phyloP scores from a whole-genome alignment of 64 coral and sea anemone species.

The Acropora yongei region DNA sequence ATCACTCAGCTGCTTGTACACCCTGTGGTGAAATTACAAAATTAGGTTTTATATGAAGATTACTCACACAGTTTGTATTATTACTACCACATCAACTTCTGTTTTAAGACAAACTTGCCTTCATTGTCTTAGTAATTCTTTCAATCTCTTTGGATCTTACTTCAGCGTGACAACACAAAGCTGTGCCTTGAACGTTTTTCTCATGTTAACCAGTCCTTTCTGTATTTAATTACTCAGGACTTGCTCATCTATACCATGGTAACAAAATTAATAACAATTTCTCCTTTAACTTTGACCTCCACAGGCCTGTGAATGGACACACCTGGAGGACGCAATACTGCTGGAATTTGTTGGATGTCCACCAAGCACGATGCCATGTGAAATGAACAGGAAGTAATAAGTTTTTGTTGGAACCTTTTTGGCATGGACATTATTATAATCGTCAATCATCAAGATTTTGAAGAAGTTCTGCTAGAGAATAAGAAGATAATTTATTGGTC shows the following conservation, averaged over 20 bases:
- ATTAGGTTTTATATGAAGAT: no score
- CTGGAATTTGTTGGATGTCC: not conserved
- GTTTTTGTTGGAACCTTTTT: constrained; percentile 19
- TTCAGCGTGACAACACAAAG: no score
- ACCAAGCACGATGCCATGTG: constrained; percentile 51
- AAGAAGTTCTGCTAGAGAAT: constrained; percentile 26
- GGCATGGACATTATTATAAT: constrained; percentile 52
- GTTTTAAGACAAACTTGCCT: not conserved
- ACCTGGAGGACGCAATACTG: not conserved
- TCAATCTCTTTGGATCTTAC: not conserved
- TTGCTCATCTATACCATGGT: constrained; percentile 1
- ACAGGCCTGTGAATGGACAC: not conserved
- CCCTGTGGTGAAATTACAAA: not conserved
- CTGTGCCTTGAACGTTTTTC: no score
- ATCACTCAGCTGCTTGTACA: constrained; percentile 7
- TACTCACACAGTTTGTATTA: no score
- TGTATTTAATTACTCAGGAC: not conserved
- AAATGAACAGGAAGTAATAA: not conserved
- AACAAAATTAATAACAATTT: not conserved
- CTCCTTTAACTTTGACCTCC: not conserved
- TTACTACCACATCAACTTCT: no score
- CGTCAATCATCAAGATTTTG: constrained; percentile 22
- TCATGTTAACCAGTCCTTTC: no score
- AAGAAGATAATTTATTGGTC: not conserved
- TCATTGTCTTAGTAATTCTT: not conserved